Conservation (phyloP, 2,888 invertebrate species). For the Lasioglossum leucozonium region DNA sequence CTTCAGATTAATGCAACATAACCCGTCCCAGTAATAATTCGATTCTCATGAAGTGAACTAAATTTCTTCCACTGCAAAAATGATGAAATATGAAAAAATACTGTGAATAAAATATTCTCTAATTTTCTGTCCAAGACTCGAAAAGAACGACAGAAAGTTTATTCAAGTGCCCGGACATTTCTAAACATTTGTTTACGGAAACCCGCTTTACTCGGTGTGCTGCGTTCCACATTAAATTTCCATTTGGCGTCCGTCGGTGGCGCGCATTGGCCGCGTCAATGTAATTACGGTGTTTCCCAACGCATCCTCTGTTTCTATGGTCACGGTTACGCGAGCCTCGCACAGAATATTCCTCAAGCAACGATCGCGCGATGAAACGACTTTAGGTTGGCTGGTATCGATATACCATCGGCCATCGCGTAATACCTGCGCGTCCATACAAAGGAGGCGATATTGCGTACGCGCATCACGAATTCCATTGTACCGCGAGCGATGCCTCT, state of each 20-base stretch:
- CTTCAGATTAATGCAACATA: too few relatives aligned
- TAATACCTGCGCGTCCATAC: not conserved
- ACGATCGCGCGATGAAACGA: conserved; percentile 1
- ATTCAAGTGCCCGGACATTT: not conserved
- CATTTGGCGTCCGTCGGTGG: not conserved
- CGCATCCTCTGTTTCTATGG: not conserved
- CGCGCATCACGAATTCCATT: conserved; percentile 59
- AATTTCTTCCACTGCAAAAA: too few relatives aligned
- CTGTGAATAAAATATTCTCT: not conserved
- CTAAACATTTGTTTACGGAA: not conserved
- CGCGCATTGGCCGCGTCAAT: not conserved
- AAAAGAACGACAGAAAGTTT: not conserved
- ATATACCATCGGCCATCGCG: not conserved
- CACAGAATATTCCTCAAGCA: conserved; percentile 2
- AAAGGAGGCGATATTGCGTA: not conserved
- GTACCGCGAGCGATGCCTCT: conserved; percentile 13
- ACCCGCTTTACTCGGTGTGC: not conserved
- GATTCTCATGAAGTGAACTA: too few relatives aligned
- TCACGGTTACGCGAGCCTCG: not conserved
- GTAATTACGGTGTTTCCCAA: not conserved
- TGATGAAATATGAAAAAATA: too few relatives aligned
- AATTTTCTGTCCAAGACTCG: not conserved
- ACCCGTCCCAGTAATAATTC: too few relatives aligned
- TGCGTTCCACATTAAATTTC: not conserved
- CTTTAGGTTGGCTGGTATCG: not conserved